Percentiles rank a stretch among this genome's conserved stretches.
Evolutionary conservation across 1,140 invertebrate species (phyloP).

Genomic region (Drosophila lacteicornis): DNA sequence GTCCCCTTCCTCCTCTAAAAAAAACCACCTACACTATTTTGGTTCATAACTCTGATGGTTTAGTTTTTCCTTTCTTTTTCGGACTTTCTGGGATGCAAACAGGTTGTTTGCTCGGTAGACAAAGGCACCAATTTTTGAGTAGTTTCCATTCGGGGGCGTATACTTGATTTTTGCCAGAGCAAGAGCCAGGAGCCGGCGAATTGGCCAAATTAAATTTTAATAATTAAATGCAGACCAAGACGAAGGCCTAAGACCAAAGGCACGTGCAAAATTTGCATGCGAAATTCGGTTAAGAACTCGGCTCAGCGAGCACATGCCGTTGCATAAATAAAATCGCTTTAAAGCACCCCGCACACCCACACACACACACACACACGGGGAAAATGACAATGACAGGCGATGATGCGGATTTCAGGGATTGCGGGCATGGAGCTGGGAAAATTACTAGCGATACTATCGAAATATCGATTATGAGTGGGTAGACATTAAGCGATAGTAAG

Average conservation of each 20-base stretch:
- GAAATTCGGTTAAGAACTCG: constrained; percentile 76
- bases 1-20: not conserved
- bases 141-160: constrained; percentile 19
- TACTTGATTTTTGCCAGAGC: constrained; percentile 11
- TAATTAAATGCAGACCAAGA: constrained; percentile 74
- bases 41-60: constrained; percentile 24
- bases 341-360: constrained; percentile 29
- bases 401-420: constrained; percentile 41
- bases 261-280: constrained; percentile 81
- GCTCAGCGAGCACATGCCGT: constrained; percentile 71
- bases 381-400: constrained; percentile 46
- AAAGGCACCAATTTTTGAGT: constrained; percentile 26
- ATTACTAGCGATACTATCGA: not conserved
- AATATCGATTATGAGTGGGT: not conserved
- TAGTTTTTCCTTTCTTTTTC: constrained; percentile 9
- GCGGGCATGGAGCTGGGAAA: not conserved
- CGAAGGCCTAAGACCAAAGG: constrained; percentile 34
- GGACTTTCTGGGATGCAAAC: constrained; percentile 33
- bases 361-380: constrained; percentile 14
- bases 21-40: constrained; percentile 39
- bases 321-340: constrained; percentile 81
- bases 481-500: not conserved
- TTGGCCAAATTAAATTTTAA: constrained; percentile 84
- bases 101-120: constrained; percentile 52
- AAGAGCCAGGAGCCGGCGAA: constrained; percentile 35